Percentiles rank a stretch among this genome's conserved stretches.
These are phyloP conservation scores for Seira ritae DNA, from an alignment of 2,888 invertebrate genomes.

Conservation along the genomic window DNA sequence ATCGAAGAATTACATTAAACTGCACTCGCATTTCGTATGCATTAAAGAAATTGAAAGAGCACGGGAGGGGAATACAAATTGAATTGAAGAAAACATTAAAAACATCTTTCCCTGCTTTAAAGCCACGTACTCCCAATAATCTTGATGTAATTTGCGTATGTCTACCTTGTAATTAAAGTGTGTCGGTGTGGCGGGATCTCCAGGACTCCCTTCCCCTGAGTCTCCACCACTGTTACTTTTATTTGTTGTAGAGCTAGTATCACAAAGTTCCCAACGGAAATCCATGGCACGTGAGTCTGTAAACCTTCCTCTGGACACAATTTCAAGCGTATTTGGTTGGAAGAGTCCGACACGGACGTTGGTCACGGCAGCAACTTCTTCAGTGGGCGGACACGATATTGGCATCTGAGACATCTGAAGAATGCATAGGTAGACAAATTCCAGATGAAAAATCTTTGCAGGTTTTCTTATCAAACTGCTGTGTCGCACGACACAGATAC, in stretches of 20 bases:
- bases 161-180: constrained; percentile 49
- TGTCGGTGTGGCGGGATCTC: constrained; percentile 17
- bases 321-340: constrained; percentile 65
- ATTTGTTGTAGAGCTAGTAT: constrained; percentile 41
- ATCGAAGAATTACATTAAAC: constrained; percentile 10
- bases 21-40: constrained; percentile 19
- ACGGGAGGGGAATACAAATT: background rate
- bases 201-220: background rate
- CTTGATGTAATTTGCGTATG: background rate
- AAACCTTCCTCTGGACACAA: constrained; percentile 55
- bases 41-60: constrained; percentile 12
- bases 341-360: constrained; percentile 65
- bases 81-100: background rate
- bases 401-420: constrained; percentile 51
- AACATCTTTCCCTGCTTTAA: constrained; percentile 5
- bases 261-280: constrained; percentile 64
- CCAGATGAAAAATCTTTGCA: background rate
- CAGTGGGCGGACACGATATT: constrained; percentile 64
- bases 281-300: constrained; percentile 56
- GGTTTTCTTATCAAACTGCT: too few relatives aligned
- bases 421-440: constrained; percentile 8
- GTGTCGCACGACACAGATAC: too few relatives aligned
- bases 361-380: constrained; percentile 61
- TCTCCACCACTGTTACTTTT: constrained; percentile 30
- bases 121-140: background rate